Base-by-base conservation (phyloP, 1,140 invertebrate genomes). In the Rhyacophila brunnea region DNA sequence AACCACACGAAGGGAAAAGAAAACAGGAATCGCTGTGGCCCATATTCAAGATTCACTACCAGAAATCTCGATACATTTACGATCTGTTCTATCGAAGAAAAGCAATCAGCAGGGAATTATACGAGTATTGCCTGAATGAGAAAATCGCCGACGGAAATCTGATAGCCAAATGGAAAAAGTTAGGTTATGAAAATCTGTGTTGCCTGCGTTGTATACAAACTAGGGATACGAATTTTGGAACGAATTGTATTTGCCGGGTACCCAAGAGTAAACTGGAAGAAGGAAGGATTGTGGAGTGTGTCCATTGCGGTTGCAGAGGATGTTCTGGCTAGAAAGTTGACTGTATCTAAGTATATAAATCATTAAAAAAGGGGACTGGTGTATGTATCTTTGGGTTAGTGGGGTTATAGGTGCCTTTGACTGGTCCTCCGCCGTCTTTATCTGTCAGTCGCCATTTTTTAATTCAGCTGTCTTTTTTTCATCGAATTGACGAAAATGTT, bases 151-250 rank as follows among this genome's bases (percentile, higher is more conserved):
- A 99, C 73, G 89, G 87, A 60, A 98, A 98, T 72, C 78, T 99
- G 1, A 99, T 99, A 68, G 98, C 98, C 0, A 99, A 99, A 73
- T 99, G 98, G 98, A 99, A 99, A 73, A 99, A 99, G 75, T 92
- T 95, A 64, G 98, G 98, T 0, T 99, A 99, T 80, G 98, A 99
- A 78, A 99, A 99, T 73, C 78, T 99, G 4, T 99, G 98, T 70
- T 99, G 98, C 74, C 78, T 99, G n/a, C 81, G 96, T 9, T 99
- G 98, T 72, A 99, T 99, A 70, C 98, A 99, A 71, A 93, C 94
- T 0, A 85, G 96, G 68, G 96, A 99, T 70, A 99, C 98, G 1
- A 99, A 99, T 78, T 99, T 99, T 80, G 95, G 92, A 1, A 99
- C 98, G 0, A 99, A 99, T 74, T 99, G 98, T 70, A 99, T 99